Conservation (phyloP, 2,888 invertebrate species). For the Clunio marinus region DNA sequence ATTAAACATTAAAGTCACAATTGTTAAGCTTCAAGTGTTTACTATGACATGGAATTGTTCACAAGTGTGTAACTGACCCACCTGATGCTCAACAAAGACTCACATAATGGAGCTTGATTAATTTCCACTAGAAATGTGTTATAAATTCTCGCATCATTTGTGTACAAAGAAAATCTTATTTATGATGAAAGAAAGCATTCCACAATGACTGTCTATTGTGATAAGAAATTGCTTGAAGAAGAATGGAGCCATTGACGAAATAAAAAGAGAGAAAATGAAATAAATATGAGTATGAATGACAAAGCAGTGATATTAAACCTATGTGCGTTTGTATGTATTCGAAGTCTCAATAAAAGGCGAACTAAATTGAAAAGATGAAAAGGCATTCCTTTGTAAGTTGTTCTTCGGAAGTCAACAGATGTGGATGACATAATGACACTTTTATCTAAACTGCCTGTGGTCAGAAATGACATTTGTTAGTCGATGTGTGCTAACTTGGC, state of each 20-base stretch:
- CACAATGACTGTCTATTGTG: background rate
- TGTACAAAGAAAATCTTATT: too few relatives aligned
- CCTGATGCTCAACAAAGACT: conserved; percentile 22
- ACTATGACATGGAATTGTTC: background rate
- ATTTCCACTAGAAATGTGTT: too few relatives aligned
- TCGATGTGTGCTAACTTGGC: background rate
- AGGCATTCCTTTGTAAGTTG: conserved; percentile 11
- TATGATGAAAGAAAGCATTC: too few relatives aligned
- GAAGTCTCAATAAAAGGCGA: background rate
- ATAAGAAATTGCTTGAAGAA: background rate
- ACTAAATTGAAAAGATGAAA: conserved; percentile 12
- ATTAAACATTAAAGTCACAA: too few relatives aligned
- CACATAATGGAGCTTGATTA: too few relatives aligned
- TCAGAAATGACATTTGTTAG: conserved; percentile 19
- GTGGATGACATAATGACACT: conserved; percentile 13
- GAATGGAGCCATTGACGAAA: conserved; percentile 6
- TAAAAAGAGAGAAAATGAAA: too few relatives aligned
- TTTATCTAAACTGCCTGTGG: conserved; percentile 19
- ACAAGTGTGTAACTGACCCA: conserved; percentile 2
- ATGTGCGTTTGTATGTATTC: background rate
- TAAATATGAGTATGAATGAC: conserved; percentile 14
- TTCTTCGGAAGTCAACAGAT: background rate
- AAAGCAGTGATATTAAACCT: conserved; percentile 10
- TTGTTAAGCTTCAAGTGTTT: too few relatives aligned
- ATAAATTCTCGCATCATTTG: too few relatives aligned